Percentiles rank a stretch among this genome's conserved stretches.
phyloP scores from a whole-genome alignment of 2,797 vertebrate species.

The Chelidonichthys spinosus region DNA sequence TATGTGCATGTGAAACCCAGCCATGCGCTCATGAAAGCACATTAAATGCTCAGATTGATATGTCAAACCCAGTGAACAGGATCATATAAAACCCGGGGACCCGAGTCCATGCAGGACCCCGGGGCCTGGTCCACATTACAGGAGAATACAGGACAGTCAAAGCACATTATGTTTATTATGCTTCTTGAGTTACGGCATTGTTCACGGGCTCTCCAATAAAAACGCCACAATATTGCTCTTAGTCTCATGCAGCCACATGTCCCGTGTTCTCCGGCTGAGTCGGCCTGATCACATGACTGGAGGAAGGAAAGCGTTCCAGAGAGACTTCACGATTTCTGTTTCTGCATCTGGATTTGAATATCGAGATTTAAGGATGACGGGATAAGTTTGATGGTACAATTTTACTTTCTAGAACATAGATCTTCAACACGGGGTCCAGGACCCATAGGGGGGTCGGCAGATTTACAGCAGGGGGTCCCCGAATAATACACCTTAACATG shows the following conservation, averaged over 20 bases:
- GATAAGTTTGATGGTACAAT: slow-evolving; percentile 36
- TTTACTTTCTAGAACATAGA: slow-evolving; percentile 7
- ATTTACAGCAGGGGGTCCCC: too few relatives aligned
- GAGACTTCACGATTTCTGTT: too few relatives aligned
- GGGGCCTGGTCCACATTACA: slow-evolving; percentile 52
- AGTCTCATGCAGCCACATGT: slow-evolving; percentile 38
- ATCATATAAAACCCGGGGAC: slow-evolving; percentile 44
- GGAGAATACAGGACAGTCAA: slow-evolving; percentile 66
- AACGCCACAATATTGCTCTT: slow-evolving; percentile 66
- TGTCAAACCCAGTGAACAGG: slow-evolving; percentile 49
- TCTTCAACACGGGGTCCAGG: too few relatives aligned
- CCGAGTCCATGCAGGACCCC: slow-evolving; percentile 35
- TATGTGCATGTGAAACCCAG: slow-evolving; percentile 50
- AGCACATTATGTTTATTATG: slow-evolving; percentile 69
- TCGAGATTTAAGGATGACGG: slow-evolving; percentile 3
- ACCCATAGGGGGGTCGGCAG: too few relatives aligned
- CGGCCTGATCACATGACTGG: slow-evolving; percentile 29
- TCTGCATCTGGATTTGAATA: slow-evolving; percentile 1
- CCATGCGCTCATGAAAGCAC: slow-evolving; percentile 48
- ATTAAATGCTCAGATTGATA: slow-evolving; percentile 62
- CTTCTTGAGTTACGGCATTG: slow-evolving; percentile 67
- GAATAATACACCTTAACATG: too few relatives aligned
- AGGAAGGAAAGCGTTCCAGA: slow-evolving; percentile 11
- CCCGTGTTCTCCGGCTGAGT: slow-evolving; percentile 42
- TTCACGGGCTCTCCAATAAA: slow-evolving; percentile 67